Evolutionary conservation across 2,797 vertebrate genomes (phyloP), one percentile per base, ranked within the genome.

Genomic region (Hypotaenidia okinawae): DNA sequence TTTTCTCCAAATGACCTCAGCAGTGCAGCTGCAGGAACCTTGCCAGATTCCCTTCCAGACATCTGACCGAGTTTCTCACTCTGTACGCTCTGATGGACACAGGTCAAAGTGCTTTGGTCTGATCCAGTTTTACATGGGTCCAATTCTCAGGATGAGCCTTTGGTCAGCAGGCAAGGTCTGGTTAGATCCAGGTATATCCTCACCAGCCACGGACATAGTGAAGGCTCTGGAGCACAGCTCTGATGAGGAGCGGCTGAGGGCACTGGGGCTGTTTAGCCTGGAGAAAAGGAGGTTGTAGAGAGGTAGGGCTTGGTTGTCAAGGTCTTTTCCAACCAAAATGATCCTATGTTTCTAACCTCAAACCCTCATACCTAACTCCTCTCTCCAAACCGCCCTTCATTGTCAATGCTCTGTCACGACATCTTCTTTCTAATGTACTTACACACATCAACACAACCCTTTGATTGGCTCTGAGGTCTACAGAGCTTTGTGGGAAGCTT

Each of bases 31-130:
- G 3, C n/a, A 32, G 78, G 68, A 70, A 16, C 28, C 19, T 8
- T 15, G 12, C 13, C 58, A 83, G 41, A 7, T 28, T 22, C 62
- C 47, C 39, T 27, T 69, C 37, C 62, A 55, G 52, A 11, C 32
- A 55, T 2, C 5, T 8, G 24, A 16, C 19, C 55, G 18, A 0
- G 2, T 30, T 18, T 24, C 21, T n/a, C 5, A 5, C 33, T 11
- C 30, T 35, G 4, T 6, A 3, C 3, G 10, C 21, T 30, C n/a
- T 30, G 37, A 41, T 27, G 39, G 13, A 52, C 22, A n/a, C 1
- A 32, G 25, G n/a, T 63, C 11, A 28, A 62, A 63, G 37, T 12
- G 22, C n/a, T 62, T 47, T 22, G 6, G 19, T 57, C 61, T 61
- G n/a, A 75, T 37, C 5, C 13, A 27, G 6, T 37, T 64, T 58